phyloP scores from a whole-genome alignment of 2,888 invertebrate genomes.

The Caenorhabditis panamensis region DNA sequence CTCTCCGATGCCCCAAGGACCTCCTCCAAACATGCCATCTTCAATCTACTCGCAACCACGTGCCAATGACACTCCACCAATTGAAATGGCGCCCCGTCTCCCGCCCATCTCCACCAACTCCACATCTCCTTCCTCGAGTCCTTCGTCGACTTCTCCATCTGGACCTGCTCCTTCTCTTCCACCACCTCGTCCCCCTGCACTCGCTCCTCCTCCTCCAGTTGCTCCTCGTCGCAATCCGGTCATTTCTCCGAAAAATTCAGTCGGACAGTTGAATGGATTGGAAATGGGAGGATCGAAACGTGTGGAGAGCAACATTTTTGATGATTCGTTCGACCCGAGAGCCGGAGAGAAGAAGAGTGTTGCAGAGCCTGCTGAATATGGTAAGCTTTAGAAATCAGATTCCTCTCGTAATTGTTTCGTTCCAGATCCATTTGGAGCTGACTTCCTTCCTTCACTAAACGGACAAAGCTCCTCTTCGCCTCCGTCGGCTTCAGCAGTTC shows the following conservation, averaged over 20 bases:
- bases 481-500: slow-evolving; percentile 41
- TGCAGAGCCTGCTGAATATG: slow-evolving; percentile 50
- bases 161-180: slow-evolving; percentile 63
- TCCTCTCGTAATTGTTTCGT: neutral
- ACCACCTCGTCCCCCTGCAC: slow-evolving; percentile 60
- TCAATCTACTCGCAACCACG: slow-evolving; percentile 51
- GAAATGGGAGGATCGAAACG: slow-evolving; percentile 83
- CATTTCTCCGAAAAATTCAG: slow-evolving; percentile 44
- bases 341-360: slow-evolving; percentile 86
- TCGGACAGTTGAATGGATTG: slow-evolving; percentile 48
- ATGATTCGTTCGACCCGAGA: slow-evolving; percentile 89
- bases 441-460: slow-evolving; percentile 55
- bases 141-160: slow-evolving; percentile 55
- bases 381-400: slow-evolving; percentile 18
- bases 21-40: slow-evolving; percentile 46
- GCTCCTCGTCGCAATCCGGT: slow-evolving; percentile 61
- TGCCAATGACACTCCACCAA: slow-evolving; percentile 49
- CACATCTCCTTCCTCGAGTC: slow-evolving; percentile 16
- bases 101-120: slow-evolving; percentile 36
- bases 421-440: slow-evolving; percentile 67
- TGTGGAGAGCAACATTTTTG: slow-evolving; percentile 69
- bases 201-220: slow-evolving; percentile 65
- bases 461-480: slow-evolving; percentile 22
- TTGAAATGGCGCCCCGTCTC: slow-evolving; percentile 52
- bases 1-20: slow-evolving; percentile 60